phyloP scores from a whole-genome alignment of 1,140 invertebrate genomes.

The Hetaerina americana region DNA sequence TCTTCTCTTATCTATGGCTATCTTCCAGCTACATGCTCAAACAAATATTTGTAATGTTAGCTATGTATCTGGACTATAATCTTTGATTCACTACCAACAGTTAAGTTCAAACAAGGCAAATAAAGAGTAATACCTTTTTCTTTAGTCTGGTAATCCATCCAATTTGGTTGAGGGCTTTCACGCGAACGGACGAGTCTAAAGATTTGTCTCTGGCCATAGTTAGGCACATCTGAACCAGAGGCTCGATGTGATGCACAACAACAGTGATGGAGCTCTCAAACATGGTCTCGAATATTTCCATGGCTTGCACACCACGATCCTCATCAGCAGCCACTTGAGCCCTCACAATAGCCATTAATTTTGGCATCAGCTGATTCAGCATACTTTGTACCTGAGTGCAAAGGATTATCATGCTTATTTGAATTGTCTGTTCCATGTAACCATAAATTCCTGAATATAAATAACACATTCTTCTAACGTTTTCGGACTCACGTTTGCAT shows the following conservation, averaged over 20 bases:
- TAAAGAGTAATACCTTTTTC: constrained; percentile 41
- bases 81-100: too few species aligned
- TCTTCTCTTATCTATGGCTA: too few species aligned
- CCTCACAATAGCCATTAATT: constrained; percentile 42
- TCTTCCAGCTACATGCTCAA: too few species aligned
- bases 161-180: constrained; percentile 53
- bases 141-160: constrained; percentile 48
- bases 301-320: constrained; percentile 42
- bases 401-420: too few species aligned
- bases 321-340: constrained; percentile 38
- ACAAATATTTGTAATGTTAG: too few species aligned
- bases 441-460: too few species aligned
- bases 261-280: constrained; percentile 49
- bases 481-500: constrained; percentile 37
- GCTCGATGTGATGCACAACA: constrained; percentile 48
- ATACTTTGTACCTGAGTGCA: not conserved
- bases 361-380: constrained; percentile 37
- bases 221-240: constrained; percentile 51
- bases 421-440: too few species aligned
- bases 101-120: too few species aligned
- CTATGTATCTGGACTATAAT: too few species aligned
- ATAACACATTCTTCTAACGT: constrained; percentile 1
- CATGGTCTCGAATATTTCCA: constrained; percentile 61
- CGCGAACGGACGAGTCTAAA: constrained; percentile 42
- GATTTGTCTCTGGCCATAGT: constrained; percentile 39